Base-by-base conservation (phyloP, 2,797 vertebrate genomes). In the Staurois parvus region DNA sequence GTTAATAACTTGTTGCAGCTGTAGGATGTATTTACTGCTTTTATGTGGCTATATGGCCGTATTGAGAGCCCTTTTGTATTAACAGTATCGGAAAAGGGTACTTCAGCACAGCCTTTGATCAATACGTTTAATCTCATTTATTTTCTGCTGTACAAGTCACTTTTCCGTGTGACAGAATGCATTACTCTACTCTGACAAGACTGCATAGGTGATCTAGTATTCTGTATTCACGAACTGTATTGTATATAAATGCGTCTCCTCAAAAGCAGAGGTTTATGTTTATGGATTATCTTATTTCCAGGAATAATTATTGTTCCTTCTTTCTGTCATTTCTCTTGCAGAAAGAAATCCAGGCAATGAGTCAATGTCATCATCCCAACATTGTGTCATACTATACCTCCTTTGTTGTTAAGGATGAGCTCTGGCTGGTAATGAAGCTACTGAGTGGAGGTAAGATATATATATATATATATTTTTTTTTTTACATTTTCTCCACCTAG, bases 301-400 rank as follows among this genome's bases (percentile, higher is more conserved):
- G 42, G 42, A 45, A 12, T 12, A 45, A 45, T 79, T 45, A 67
- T 70, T 11, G 4, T 68, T 45, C 79, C 88, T 89, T 88, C 83
- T 90, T 32, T 4, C 4, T 32, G 32, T 32, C 37, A 37, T 37
- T 87, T 66, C 64, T 28, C 9, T 66, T 89, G 87, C 94, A 99
- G 98, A 99, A 99, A 96, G 98, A 99, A 95, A 99, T 99, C 90
- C 98, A 99, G 93, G 98, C 98, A 79, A 99, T 99, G 98, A 99
- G 98, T 90, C 98, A 99, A 90, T 99, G 98, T 92, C 96, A 99
- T 92, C 98, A 99, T 88, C 98, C 97, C 87, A 99, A 99, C 91
- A 99, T 99, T 28, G 98, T 99, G 88, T 97, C 98, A 87, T 99
- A 99, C 93, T 99, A 98, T 93, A 99, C 98, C 1, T 99, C 98